Conservation (phyloP, 2,797 vertebrate genomes). For the Liasis olivaceus region DNA sequence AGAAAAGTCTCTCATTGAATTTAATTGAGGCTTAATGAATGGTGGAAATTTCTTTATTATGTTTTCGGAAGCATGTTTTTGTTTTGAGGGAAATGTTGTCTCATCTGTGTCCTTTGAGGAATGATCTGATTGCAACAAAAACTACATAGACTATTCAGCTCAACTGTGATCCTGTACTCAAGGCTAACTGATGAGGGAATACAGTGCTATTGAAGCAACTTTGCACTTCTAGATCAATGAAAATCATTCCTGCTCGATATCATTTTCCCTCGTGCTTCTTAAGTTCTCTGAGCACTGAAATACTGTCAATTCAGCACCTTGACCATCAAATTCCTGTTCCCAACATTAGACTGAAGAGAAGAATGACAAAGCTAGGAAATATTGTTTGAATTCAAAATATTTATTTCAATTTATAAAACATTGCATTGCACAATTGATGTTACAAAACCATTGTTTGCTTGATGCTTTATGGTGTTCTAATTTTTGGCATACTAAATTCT, state of each 20-base stretch:
- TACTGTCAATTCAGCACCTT: not conserved
- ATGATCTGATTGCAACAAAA: not conserved
- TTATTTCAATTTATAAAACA: not conserved
- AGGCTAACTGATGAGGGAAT: conserved; percentile 1
- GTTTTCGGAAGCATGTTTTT: conserved; percentile 1
- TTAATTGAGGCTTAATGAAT: not conserved
- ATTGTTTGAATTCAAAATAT: not conserved
- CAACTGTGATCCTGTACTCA: conserved; percentile 7
- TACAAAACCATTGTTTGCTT: no score
- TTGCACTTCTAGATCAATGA: not conserved
- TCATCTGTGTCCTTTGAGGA: conserved; percentile 22
- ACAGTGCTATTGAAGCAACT: conserved; percentile 4
- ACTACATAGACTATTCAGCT: conserved; percentile 2
- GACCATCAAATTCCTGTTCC: not conserved
- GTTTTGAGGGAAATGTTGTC: conserved; percentile 6
- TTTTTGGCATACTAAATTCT: not conserved
- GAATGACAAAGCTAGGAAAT: not conserved
- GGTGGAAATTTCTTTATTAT: not conserved
- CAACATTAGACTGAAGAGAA: not conserved
- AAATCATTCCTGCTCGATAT: not conserved
- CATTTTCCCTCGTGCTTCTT: not conserved
- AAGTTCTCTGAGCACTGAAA: not conserved
- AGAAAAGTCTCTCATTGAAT: not conserved
- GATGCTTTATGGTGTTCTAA: not conserved
- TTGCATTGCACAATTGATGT: not conserved